These are phyloP conservation scores for Melanostigma gelatinosum DNA, from an alignment of 2,113 vertebrate genomes.

Conservation along the genomic window DNA sequence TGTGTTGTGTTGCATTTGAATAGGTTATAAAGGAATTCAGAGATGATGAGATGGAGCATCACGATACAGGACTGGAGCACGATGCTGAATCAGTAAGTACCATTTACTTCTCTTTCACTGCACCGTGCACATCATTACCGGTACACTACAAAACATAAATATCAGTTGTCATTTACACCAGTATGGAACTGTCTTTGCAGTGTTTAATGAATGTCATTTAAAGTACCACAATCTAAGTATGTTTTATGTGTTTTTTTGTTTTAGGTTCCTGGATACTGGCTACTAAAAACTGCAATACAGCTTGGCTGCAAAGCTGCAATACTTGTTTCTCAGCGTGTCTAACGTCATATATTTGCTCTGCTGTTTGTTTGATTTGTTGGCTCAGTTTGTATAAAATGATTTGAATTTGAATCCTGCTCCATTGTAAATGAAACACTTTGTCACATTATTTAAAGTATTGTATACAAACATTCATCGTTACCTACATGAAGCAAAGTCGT, in stretches of 20 bases:
- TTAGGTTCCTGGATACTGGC: conserved; percentile 89
- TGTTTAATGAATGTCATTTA: conserved; percentile 3
- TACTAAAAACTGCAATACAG: conserved; percentile 92
- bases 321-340: conserved; percentile 91
- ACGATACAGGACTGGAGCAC: conserved; percentile 90
- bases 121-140: neutral
- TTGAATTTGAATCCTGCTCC: neutral
- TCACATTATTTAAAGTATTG: conserved; percentile 4
- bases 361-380: conserved; percentile 39
- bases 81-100: conserved; percentile 89
- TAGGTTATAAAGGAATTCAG: conserved; percentile 94
- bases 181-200: neutral
- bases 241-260: conserved; percentile 43
- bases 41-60: conserved; percentile 95
- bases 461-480: neutral
- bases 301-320: conserved; percentile 93
- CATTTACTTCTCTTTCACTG: neutral
- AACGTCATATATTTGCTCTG: conserved; percentile 23
- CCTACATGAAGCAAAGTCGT: neutral
- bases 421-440: conserved; percentile 10
- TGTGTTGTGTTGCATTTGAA: conserved; percentile 27
- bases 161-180: neutral
- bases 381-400: conserved; percentile 27
- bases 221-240: neutral
- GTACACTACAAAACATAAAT: neutral